Base-by-base conservation (phyloP, 2,888 invertebrate species). In the Shargacucullia verbasci region DNA sequence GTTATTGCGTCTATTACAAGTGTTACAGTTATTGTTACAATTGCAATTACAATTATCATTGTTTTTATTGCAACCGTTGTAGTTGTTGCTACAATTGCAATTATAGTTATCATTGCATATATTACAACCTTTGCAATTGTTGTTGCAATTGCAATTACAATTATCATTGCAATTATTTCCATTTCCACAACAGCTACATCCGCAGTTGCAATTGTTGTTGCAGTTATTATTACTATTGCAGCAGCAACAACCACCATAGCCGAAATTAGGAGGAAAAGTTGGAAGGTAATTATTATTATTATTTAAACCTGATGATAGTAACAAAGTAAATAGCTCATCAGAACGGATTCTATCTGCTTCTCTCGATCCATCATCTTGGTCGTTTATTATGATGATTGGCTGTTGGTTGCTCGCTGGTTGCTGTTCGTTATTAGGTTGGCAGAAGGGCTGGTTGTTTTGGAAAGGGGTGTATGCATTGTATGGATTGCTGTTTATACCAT, bases 331-430 rank as follows among this genome's bases (percentile, higher is more conserved):
- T 0, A 76, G 12, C 0, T 76, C 61, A 1, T 64, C 46, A 35
- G 54, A 48, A 0, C 6, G 7, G 14, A 9, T 9, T 13, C 2
- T 7, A 8, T 14, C 13, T 5, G 2, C n/a, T 7, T 25, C 39
- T 8, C 25, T 27, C 9, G 29, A 6, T 29, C 10, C 27, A 29
- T 59, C 41, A 13, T 67, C 41, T 15, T 50, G 47, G 5, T 48
- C 66, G 6, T 65, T 71, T 41, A 73, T 65, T 49, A 76, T 47
- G 12, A 76, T 70, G 37, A 61, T 44, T 7, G 45, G 63, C 20
- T 58, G 59, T 37, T 73, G 72, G 33, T 59, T 63, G 29, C 11
- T 10, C 0, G 29, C 33, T 20, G 44, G 2, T 35, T 56, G 50
- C 0, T 10, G 14, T 12, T 10, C 34, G 11, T 12, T 1, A 31